These are phyloP conservation scores for Oncorhynchus gorbuscha DNA, from an alignment of 2,113 vertebrate genomes.

Conservation along the genomic window DNA sequence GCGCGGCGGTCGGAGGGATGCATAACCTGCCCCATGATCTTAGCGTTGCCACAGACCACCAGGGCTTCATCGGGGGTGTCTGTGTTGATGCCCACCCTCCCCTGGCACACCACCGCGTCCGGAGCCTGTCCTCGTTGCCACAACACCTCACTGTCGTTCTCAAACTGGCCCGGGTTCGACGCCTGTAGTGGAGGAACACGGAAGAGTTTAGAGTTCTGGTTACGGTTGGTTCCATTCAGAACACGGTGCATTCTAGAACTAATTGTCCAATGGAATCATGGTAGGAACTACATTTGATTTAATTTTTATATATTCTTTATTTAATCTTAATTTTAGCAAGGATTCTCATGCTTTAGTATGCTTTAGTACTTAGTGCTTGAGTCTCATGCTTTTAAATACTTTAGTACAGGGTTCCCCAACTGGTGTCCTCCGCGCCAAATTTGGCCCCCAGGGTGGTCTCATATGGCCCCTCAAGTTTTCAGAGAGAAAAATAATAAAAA, in stretches of 20 bases:
- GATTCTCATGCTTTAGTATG: too few species aligned
- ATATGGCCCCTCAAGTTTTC: too few species aligned
- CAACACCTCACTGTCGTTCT: constrained; percentile 82
- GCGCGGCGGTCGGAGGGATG: constrained; percentile 89
- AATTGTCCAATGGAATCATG: too few species aligned
- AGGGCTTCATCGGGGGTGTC: constrained; percentile 89
- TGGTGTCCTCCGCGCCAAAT: too few species aligned
- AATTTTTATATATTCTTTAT: not conserved
- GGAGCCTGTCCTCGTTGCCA: constrained; percentile 85
- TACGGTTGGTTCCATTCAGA: too few species aligned
- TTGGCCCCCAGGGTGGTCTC: too few species aligned
- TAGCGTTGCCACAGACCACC: constrained; percentile 90
- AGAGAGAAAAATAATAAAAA: too few species aligned
- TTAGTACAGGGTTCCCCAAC: not conserved
- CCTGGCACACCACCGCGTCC: constrained; percentile 78
- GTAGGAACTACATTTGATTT: not conserved
- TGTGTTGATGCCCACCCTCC: constrained; percentile 93
- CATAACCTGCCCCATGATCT: constrained; percentile 91
- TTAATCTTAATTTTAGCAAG: not conserved
- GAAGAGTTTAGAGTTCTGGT: too few species aligned
- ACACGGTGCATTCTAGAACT: too few species aligned
- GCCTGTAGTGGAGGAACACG: constrained; percentile 70
- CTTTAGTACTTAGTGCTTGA: too few species aligned
- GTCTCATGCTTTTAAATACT: not conserved
- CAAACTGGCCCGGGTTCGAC: constrained; percentile 95